These are phyloP conservation scores for Monochamus alternatus DNA, from an alignment of 2,888 invertebrate genomes.

Conservation along the genomic window DNA sequence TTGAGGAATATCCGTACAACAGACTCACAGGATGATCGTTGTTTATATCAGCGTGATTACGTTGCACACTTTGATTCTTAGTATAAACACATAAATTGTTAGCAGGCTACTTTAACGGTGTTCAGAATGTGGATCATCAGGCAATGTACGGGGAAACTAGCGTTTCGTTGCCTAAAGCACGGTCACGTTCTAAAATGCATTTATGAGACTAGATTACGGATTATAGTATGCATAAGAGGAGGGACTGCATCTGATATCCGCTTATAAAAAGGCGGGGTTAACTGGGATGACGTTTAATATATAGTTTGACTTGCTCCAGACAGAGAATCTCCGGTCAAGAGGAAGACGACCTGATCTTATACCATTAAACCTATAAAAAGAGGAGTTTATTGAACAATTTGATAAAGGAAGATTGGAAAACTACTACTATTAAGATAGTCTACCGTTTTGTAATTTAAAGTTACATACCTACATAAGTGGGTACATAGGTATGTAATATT, in stretches of 20 bases:
- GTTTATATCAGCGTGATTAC: conserved; percentile 58
- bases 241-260: conserved; percentile 64
- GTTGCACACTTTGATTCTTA: conserved; percentile 59
- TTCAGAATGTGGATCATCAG: conserved; percentile 47
- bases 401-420: conserved; percentile 64
- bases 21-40: conserved; percentile 58
- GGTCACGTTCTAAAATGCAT: conserved; percentile 61
- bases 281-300: conserved; percentile 61
- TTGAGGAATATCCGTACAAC: conserved; percentile 73
- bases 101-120: conserved; percentile 47
- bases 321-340: conserved; percentile 47
- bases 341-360: conserved; percentile 53
- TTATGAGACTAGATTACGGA: conserved; percentile 61
- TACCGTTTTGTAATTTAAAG: conserved; percentile 52
- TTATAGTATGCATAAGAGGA: conserved; percentile 63
- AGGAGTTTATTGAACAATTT: conserved; percentile 63
- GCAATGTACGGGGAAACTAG: conserved; percentile 37
- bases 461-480: not conserved
- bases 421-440: conserved; percentile 60
- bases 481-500: not conserved
- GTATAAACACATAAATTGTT: conserved; percentile 59
- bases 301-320: conserved; percentile 56
- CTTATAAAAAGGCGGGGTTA: conserved; percentile 69
- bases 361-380: conserved; percentile 64
- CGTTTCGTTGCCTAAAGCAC: conserved; percentile 39